These are phyloP conservation scores for Leptocoma aspasia DNA, from an alignment of 2,113 vertebrate genomes.

Conservation along the genomic window DNA sequence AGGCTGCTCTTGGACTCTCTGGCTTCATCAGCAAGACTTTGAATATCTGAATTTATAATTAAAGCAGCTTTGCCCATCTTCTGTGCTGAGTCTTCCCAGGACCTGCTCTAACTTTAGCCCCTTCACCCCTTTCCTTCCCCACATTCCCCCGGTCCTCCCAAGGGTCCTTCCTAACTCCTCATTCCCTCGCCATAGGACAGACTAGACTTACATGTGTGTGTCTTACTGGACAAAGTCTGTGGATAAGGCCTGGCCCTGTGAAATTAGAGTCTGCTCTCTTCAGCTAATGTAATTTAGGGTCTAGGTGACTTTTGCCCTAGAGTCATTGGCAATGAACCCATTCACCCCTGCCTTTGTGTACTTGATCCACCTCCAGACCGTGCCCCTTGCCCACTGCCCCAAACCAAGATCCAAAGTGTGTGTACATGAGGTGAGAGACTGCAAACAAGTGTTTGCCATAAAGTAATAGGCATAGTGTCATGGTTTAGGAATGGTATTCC, in stretches of 20 bases:
- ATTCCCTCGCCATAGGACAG: background rate
- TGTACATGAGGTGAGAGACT: background rate
- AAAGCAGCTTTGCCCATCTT: background rate
- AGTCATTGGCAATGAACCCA: background rate
- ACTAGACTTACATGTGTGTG: background rate
- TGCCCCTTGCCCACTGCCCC: background rate
- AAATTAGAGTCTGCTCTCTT: background rate
- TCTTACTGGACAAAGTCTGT: background rate
- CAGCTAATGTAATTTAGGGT: background rate
- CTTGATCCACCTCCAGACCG: accelerated
- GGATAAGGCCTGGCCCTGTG: background rate
- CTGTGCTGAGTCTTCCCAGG: background rate
- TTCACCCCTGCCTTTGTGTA: background rate
- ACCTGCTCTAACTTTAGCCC: background rate
- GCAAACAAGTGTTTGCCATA: background rate
- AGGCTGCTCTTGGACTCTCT: background rate
- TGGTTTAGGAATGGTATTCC: background rate
- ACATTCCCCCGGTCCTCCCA: background rate
- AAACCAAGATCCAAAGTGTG: accelerated
- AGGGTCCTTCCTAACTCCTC: background rate
- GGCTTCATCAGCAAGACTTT: background rate
- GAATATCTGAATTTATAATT: background rate
- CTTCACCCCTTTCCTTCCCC: background rate
- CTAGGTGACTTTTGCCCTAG: background rate
- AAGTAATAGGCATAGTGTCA: background rate